Conservation (phyloP, 2,797 vertebrate species). For the Rousettus madagascariensis region DNA sequence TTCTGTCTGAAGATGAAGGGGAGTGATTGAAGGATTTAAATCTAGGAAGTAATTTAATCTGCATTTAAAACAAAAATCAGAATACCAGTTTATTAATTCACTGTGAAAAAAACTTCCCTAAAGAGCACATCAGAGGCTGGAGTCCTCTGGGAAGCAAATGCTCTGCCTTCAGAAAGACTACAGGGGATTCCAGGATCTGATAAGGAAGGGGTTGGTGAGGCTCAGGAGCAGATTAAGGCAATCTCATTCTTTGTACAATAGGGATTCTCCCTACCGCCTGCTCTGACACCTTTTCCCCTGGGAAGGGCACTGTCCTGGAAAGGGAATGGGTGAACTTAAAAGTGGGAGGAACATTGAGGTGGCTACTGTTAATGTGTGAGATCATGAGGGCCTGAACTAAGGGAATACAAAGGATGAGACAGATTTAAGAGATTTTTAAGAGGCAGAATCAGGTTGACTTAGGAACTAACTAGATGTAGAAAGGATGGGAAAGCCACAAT, state of each 20-base stretch:
- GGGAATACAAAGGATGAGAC: neutral
- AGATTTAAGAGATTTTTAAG: neutral
- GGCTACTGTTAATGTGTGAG: neutral
- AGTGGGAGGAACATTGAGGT: neutral
- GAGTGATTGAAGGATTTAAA: neutral
- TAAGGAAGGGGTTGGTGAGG: neutral
- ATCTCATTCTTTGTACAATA: neutral
- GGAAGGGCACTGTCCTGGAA: neutral
- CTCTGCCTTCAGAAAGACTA: neutral
- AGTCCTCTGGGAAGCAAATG: neutral
- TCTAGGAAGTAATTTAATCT: conserved; percentile 6
- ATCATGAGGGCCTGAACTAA: neutral
- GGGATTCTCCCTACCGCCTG: neutral
- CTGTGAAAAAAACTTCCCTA: neutral
- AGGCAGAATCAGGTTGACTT: neutral
- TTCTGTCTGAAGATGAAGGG: neutral
- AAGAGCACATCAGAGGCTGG: neutral
- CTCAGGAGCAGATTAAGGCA: neutral
- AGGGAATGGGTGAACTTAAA: neutral
- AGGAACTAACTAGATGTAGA: neutral
- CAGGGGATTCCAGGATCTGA: neutral
- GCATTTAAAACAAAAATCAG: neutral
- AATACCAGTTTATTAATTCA: neutral
- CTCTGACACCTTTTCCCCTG: neutral
- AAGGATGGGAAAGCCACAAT: neutral